These are phyloP conservation scores for Coenonympha arcania DNA, from an alignment of 2,888 invertebrate species.

Conservation along the genomic window DNA sequence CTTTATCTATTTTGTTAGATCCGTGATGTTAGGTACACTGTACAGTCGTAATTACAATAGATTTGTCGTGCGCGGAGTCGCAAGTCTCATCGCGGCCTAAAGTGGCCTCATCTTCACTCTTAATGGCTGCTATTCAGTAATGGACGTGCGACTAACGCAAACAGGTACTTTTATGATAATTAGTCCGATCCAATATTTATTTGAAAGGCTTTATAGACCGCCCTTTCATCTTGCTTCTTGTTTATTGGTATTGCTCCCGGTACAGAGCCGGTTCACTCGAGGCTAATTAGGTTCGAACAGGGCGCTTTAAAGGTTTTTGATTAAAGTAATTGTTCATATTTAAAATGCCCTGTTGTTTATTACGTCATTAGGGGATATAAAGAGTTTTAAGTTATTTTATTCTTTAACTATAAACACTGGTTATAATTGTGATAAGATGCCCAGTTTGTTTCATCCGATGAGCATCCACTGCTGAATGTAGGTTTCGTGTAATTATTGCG, in stretches of 20 bases:
- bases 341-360: conserved; percentile 8
- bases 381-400: background rate
- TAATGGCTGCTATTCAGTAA: conserved; percentile 69
- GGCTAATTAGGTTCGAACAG: conserved; percentile 47
- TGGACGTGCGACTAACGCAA: conserved; percentile 52
- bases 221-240: conserved; percentile 56
- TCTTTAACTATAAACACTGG: background rate
- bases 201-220: conserved; percentile 51
- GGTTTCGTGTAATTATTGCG: too few relatives aligned
- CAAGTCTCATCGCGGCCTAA: too few relatives aligned
- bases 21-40: too few relatives aligned
- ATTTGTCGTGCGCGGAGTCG: too few relatives aligned
- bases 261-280: conserved; percentile 45
- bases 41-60: too few relatives aligned
- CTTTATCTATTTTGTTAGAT: too few relatives aligned
- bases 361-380: background rate
- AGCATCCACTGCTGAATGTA: too few relatives aligned
- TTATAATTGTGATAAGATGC: too few relatives aligned
- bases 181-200: conserved; percentile 67
- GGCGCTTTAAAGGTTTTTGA: conserved; percentile 38
- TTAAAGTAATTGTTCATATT: conserved; percentile 25
- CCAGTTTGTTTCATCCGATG: too few relatives aligned
- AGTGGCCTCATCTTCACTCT: too few relatives aligned
- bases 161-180: conserved; percentile 68
- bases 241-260: conserved; percentile 58